Evolutionary conservation across 92 coral and sea anemone genomes (phyloP).

Genomic region (Diadumene lineata): DNA sequence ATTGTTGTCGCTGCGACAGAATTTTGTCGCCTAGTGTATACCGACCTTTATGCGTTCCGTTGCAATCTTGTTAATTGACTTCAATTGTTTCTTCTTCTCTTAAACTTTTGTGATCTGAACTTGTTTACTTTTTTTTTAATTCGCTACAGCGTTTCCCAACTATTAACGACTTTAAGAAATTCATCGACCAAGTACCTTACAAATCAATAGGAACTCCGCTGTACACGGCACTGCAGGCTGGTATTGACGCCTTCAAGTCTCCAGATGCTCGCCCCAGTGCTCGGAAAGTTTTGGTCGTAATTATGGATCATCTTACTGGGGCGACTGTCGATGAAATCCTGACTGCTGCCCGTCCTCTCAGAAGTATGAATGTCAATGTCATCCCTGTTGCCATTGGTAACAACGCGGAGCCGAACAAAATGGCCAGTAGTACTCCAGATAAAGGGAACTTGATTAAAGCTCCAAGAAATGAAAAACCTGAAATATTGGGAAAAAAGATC

Average conservation of each 20-base stretch:
- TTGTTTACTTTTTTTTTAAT: neutral
- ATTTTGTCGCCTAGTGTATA: too few relatives aligned
- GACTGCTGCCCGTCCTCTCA: constrained; percentile 58
- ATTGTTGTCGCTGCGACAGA: too few relatives aligned
- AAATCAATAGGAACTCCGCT: constrained; percentile 41
- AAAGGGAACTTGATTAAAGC: constrained; percentile 24
- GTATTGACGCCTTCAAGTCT: constrained; percentile 37
- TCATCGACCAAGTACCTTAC: constrained; percentile 22
- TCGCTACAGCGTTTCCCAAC: constrained; percentile 38
- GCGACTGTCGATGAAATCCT: constrained; percentile 48
- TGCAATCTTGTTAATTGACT: too few relatives aligned
- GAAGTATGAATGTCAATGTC: constrained; percentile 56
- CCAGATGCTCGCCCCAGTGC: constrained; percentile 74
- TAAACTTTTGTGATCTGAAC: too few relatives aligned
- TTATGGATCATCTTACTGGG: constrained; percentile 73
- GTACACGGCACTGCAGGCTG: constrained; percentile 55
- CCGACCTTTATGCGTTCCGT: too few relatives aligned
- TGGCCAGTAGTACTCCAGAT: constrained; percentile 37
- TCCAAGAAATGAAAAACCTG: constrained; percentile 36
- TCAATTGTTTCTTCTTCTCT: too few relatives aligned
- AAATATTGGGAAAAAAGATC: constrained; percentile 45
- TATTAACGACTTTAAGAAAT: constrained; percentile 16
- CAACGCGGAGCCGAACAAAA: constrained; percentile 48
- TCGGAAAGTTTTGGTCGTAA: constrained; percentile 76
- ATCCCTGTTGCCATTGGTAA: constrained; percentile 77